phyloP scores from a whole-genome alignment of 2,797 vertebrate genomes.

The Pseudochirops corinnae region DNA sequence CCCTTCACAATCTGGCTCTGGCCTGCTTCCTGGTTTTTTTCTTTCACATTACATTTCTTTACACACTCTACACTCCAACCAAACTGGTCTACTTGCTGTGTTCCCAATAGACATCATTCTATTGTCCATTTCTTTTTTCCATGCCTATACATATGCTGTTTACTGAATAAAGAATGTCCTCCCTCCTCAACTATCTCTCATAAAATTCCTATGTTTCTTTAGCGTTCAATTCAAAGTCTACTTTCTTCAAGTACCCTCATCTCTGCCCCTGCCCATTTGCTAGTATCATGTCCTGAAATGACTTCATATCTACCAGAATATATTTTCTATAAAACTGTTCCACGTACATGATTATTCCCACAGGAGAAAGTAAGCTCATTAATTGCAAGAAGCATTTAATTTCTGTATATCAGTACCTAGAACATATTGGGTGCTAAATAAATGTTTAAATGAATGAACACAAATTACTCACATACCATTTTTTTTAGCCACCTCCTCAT shows the following conservation, averaged over 20 bases:
- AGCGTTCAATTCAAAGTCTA: background rate
- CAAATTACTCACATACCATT: background rate
- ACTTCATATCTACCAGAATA: background rate
- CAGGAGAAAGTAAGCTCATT: background rate
- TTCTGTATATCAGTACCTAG: background rate
- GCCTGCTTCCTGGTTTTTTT: background rate
- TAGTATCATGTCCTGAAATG: background rate
- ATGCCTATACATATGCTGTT: background rate
- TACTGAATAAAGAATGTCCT: background rate
- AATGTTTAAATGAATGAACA: background rate
- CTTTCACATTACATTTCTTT: background rate
- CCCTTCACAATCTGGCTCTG: background rate
- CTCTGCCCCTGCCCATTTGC: background rate
- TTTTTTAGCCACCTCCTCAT: background rate
- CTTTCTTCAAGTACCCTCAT: background rate
- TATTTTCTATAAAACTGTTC: background rate
- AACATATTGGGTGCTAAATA: background rate
- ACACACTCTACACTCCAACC: background rate
- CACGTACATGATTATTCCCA: background rate
- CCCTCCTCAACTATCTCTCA: background rate
- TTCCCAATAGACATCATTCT: background rate
- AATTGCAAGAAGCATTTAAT: background rate
- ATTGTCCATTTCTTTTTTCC: background rate
- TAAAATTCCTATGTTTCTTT: background rate
- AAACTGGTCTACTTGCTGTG: background rate